Conservation (phyloP, 2,113 vertebrate genomes). For the Speoplatyrhinus poulsoni region DNA sequence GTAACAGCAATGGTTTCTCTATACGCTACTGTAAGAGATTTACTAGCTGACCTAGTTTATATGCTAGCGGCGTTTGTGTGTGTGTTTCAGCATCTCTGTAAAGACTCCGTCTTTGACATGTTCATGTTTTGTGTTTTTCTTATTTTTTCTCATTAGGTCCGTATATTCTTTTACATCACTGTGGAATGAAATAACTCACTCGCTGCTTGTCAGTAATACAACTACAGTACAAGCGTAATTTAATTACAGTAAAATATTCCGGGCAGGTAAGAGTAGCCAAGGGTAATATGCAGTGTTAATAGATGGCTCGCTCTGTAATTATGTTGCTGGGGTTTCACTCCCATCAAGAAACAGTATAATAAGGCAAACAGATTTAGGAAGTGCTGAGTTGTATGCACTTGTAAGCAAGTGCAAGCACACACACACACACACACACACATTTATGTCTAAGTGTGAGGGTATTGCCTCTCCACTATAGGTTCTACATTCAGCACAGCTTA, state of each 20-base stretch:
- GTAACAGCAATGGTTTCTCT: too few relatives aligned
- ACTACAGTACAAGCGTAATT: conserved; percentile 11
- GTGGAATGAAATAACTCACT: not conserved
- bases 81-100: too few relatives aligned
- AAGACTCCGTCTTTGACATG: too few relatives aligned
- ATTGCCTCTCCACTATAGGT: conserved; percentile 32
- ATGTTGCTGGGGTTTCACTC: conserved; percentile 1
- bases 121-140: not conserved
- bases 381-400: not conserved
- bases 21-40: too few relatives aligned
- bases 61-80: too few relatives aligned
- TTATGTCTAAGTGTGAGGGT: conserved; percentile 7
- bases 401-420: not conserved
- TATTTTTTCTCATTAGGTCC: not conserved
- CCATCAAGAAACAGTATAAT: conserved; percentile 38
- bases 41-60: too few relatives aligned
- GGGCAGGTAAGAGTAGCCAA: conserved; percentile 11
- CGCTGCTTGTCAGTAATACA: conserved; percentile 3
- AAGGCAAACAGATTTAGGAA: conserved; percentile 53
- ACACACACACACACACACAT: too few relatives aligned
- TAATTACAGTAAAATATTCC: conserved; percentile 12
- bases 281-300: conserved; percentile 28
- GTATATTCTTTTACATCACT: not conserved
- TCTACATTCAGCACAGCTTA: conserved; percentile 37
- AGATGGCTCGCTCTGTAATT: conserved; percentile 23